These are phyloP conservation scores for Lasioglossum baleicum DNA, from an alignment of 1,140 invertebrate genomes.

Conservation along the genomic window DNA sequence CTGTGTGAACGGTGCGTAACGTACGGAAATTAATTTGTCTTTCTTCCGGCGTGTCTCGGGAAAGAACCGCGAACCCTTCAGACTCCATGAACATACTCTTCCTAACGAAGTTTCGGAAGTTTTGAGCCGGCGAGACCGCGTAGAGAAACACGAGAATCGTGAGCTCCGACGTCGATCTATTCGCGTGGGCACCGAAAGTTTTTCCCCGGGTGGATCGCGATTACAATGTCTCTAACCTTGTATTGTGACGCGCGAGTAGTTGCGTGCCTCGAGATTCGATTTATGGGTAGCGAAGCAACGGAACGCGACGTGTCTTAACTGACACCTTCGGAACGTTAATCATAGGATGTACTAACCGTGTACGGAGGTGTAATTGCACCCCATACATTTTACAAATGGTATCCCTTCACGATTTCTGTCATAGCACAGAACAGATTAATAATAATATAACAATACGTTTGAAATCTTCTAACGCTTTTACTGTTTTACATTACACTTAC, in stretches of 20 bases:
- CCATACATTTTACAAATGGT: too few relatives aligned
- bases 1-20: too few relatives aligned
- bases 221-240: constrained; percentile 39
- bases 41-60: not conserved
- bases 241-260: constrained; percentile 9
- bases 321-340: not conserved
- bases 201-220: constrained; percentile 1
- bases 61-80: not conserved
- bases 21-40: too few relatives aligned
- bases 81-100: not conserved
- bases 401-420: too few relatives aligned
- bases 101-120: not conserved
- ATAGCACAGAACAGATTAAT: too few relatives aligned
- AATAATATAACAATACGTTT: too few relatives aligned
- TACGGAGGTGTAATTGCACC: too few relatives aligned
- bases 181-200: constrained; percentile 21
- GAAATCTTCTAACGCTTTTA: too few relatives aligned
- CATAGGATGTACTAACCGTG: not conserved
- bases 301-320: not conserved
- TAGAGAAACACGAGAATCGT: not conserved
- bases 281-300: not conserved
- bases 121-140: not conserved
- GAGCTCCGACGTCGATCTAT: not conserved
- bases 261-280: constrained; percentile 1
- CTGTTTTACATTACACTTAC: too few relatives aligned